phyloP scores from a whole-genome alignment of 2,113 vertebrate species.

The Elaphurus davidianus region DNA sequence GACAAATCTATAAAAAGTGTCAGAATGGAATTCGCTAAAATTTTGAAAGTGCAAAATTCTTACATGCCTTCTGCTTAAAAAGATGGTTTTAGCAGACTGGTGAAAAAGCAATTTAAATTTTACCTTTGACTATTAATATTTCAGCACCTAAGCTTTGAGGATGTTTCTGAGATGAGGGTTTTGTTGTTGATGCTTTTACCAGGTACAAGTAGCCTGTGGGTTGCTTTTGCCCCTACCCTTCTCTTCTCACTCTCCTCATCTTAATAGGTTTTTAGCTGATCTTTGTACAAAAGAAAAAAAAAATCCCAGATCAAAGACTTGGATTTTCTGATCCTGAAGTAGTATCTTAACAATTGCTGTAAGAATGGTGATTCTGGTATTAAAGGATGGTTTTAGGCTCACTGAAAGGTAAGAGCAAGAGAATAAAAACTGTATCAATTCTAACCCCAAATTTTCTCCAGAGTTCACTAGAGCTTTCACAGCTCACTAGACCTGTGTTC shows the following conservation, averaged over 20 bases:
- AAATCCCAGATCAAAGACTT: too few species aligned
- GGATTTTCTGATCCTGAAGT: too few species aligned
- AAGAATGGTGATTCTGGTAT: too few species aligned
- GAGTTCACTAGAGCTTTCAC: neutral
- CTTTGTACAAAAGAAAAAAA: neutral
- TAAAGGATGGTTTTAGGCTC: neutral
- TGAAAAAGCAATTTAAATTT: neutral
- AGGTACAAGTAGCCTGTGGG: neutral
- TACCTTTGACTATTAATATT: neutral
- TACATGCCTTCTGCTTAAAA: neutral
- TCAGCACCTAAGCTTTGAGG: neutral
- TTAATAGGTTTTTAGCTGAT: neutral
- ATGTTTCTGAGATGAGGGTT: neutral
- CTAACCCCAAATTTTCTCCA: neutral
- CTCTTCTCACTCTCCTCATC: neutral
- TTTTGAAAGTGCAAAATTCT: neutral
- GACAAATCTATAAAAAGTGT: neutral
- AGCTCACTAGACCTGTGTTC: rapidly evolving
- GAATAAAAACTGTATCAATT: neutral
- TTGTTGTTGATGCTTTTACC: neutral
- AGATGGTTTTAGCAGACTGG: neutral
- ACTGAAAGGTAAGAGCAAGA: neutral
- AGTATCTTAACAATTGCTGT: neutral
- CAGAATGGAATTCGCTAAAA: neutral
- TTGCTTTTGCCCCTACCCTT: neutral